These are phyloP conservation scores for Pluvialis apricaria DNA, from an alignment of 2,113 vertebrate species.

Conservation along the genomic window DNA sequence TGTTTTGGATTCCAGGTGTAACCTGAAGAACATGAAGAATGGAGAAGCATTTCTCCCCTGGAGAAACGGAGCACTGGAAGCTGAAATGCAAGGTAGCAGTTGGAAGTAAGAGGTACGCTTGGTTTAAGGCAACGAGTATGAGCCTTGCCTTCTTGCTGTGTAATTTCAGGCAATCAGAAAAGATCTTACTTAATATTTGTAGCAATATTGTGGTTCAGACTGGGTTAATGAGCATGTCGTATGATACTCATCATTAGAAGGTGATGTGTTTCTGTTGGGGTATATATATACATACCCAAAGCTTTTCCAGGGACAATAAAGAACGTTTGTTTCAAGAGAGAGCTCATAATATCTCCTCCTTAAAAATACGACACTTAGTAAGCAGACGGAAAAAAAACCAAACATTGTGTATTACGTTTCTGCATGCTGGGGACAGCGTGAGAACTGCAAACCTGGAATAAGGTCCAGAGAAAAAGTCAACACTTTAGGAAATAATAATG, in stretches of 20 bases:
- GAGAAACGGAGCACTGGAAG: neutral
- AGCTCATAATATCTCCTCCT: neutral
- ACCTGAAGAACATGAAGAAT: neutral
- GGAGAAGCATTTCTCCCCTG: neutral
- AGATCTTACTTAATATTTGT: too few species aligned
- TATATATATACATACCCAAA: neutral
- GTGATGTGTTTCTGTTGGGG: neutral
- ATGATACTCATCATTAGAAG: neutral
- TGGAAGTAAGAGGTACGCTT: neutral
- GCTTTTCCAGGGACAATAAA: neutral
- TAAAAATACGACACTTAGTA: neutral
- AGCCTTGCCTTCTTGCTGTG: neutral
- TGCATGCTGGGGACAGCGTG: neutral
- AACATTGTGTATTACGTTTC: neutral
- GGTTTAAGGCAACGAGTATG: neutral
- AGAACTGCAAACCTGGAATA: neutral
- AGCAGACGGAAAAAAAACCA: neutral
- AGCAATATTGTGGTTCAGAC: neutral
- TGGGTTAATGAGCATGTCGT: rapidly evolving
- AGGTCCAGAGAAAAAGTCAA: neutral
- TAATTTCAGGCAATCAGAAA: neutral
- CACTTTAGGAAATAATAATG: neutral
- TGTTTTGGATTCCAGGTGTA: neutral
- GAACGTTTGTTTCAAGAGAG: neutral
- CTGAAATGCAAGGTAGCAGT: neutral